phyloP scores from a whole-genome alignment of 2,113 vertebrate genomes.

The Alaudala cheleensis region DNA sequence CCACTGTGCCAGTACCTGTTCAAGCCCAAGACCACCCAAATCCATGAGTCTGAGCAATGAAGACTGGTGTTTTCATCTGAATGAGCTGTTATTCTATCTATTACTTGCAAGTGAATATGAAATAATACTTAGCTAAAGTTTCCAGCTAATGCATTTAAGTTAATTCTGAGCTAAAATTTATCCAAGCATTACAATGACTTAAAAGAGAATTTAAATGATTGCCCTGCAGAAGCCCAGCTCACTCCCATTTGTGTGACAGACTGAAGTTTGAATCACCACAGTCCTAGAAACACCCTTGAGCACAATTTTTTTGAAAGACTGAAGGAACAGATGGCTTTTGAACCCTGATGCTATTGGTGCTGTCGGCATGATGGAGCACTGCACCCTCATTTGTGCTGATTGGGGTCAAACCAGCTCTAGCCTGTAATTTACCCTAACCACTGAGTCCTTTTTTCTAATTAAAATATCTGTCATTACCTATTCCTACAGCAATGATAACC shows the following conservation, averaged over 20 bases:
- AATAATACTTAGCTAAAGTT: neutral
- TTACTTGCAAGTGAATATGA: neutral
- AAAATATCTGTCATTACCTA: slow-evolving; percentile 22
- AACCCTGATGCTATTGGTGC: neutral
- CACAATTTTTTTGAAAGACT: neutral
- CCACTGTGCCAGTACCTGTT: neutral
- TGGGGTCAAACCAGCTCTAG: slow-evolving; percentile 14
- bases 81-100: neutral
- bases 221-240: neutral
- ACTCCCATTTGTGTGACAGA: neutral
- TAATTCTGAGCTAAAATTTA: neutral
- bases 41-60: neutral
- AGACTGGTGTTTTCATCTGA: neutral
- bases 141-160: neutral
- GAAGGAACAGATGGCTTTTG: slow-evolving; percentile 54
- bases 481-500: slow-evolving; percentile 41
- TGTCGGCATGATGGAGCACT: slow-evolving; percentile 33
- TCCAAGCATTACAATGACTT: neutral
- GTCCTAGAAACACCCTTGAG: slow-evolving; percentile 34
- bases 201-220: neutral
- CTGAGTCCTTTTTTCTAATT: slow-evolving; percentile 32
- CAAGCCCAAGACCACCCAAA: neutral
- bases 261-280: neutral
- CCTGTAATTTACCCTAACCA: slow-evolving; percentile 25
- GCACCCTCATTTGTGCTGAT: slow-evolving; percentile 16